Base-by-base conservation (phyloP, 1,140 invertebrate species). In the Papilio polyxenes region DNA sequence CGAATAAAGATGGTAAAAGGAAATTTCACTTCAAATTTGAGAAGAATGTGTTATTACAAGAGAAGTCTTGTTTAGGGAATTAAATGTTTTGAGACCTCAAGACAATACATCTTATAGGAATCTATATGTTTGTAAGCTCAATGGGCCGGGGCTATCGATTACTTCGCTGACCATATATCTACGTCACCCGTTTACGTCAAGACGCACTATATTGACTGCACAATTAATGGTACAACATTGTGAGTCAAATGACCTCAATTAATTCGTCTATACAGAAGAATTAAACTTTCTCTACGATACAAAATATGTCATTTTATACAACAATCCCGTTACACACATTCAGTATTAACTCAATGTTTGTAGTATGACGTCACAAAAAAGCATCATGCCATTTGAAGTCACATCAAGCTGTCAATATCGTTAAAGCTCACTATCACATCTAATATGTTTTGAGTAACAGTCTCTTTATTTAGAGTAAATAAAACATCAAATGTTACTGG, bases 1-100 rank as follows among this genome's bases (percentile, higher is more conserved):
- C 88, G 84, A 89, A 87, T 89, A 87, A 85, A 82, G 84, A 75
- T 72, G 69, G 80, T 49, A 72, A 84, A 83, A 72, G 82, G 87
- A 88, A 83, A 83, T 84, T 85, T 56, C 51, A 80, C 87, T 20
- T 40, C 77, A 65, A 79, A 59, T 79, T 62, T 56, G 20, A 59
- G 53, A 37, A 17, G 53, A 62, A 53, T 40, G 37, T 48, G 31
- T 78, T 78, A 31, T 79, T 79, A n/a, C 76, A 13, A 56, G 44
- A 17, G 75, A 56, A 77, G 11, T 56, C 20, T 31, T 11, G 13
- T 44, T 59, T 17, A 59, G 6, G 37, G 37, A 40, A 62, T 79
- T n/a, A 62, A 44, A 37, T 62, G 37, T 44, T 20, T 72, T 20
- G 6, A 15, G 23, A 40, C 17, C n/a, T 9, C 2, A 20, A 59